Conservation (phyloP, 1,140 invertebrate genomes). For the Palaemon carinicauda region DNA sequence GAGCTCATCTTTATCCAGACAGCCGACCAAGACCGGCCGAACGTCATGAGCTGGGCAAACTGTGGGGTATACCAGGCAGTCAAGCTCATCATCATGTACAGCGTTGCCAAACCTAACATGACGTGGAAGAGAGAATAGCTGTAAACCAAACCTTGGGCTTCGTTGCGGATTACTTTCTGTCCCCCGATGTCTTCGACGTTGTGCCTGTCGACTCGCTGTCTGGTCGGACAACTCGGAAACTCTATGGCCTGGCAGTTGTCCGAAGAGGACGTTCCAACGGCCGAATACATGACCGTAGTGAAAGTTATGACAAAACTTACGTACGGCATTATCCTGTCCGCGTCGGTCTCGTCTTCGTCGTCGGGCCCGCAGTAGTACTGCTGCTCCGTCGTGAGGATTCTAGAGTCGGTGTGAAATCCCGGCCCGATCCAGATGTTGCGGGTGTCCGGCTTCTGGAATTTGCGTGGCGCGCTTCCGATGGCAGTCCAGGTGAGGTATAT, state of each 20-base stretch:
- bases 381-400: constrained; percentile 23
- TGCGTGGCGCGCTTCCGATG: constrained; percentile 66
- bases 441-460: constrained; percentile 14
- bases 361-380: constrained; percentile 49
- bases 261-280: constrained; percentile 38
- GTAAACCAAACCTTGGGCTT: constrained; percentile 91
- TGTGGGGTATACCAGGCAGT: constrained; percentile 99
- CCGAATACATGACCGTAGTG: constrained; percentile 47
- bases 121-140: constrained; percentile 98
- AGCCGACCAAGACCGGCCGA: constrained; percentile 69
- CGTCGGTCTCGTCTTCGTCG: constrained; percentile 30
- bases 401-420: constrained; percentile 11
- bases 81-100: constrained; percentile 99
- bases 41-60: constrained; percentile 56
- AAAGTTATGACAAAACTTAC: constrained; percentile 52
- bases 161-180: constrained; percentile 90
- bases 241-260: constrained; percentile 55
- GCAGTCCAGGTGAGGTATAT: constrained; percentile 98
- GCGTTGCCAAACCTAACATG: constrained; percentile 92
- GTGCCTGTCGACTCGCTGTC: constrained; percentile 30
- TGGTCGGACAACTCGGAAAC: constrained; percentile 47
- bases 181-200: constrained; percentile 62
- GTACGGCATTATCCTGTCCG: constrained; percentile 47
- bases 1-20: constrained; percentile 99
- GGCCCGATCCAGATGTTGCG: constrained; percentile 24